Conservation (phyloP, 2,113 vertebrate species). For the Lepus americanus region DNA sequence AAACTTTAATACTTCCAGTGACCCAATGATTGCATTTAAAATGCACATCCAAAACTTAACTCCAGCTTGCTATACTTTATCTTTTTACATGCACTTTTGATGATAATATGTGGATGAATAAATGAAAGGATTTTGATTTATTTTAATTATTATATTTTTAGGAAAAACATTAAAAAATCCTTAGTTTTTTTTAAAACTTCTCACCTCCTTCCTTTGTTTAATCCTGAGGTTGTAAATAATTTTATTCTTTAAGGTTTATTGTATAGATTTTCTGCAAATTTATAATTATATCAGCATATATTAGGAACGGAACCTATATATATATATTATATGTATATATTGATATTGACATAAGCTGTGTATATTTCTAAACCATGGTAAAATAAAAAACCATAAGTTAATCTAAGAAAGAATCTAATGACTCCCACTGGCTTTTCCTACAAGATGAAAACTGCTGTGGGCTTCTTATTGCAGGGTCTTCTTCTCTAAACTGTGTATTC, state of each 20-base stretch:
- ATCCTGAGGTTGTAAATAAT: background rate
- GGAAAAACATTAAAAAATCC: background rate
- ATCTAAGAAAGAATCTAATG: background rate
- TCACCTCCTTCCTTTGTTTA: background rate
- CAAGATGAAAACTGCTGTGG: background rate
- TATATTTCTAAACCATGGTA: background rate
- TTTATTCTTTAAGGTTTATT: constrained; percentile 19
- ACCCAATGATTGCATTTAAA: constrained; percentile 18
- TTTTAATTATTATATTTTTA: background rate
- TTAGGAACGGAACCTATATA: background rate
- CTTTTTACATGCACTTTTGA: background rate
- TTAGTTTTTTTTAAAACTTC: background rate
- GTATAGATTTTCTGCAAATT: constrained; percentile 15
- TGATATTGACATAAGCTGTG: background rate
- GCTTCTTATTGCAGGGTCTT: background rate
- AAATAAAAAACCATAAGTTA: constrained; percentile 5
- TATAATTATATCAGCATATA: background rate
- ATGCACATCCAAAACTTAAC: background rate
- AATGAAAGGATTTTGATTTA: background rate
- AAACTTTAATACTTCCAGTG: constrained; percentile 20
- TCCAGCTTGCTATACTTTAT: background rate
- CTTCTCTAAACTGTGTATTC: background rate
- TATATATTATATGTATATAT: background rate
- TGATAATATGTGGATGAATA: background rate
- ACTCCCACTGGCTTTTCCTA: background rate